phyloP scores from a whole-genome alignment of 2,888 invertebrate genomes.

The Drosophila anomalata region DNA sequence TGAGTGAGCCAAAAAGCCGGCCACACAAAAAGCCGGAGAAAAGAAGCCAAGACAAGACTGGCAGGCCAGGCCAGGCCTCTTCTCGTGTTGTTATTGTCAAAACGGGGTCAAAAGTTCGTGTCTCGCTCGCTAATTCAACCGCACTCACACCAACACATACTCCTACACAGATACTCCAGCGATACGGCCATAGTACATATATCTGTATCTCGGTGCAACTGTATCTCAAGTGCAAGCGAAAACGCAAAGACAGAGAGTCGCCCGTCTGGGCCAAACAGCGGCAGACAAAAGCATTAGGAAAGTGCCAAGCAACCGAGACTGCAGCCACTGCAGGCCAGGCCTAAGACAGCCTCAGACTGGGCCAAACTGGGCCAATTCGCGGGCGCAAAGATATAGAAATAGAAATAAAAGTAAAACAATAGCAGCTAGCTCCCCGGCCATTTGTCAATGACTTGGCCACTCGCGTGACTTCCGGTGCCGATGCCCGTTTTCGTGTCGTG shows the following conservation, averaged over 20 bases:
- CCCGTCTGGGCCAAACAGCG: slow-evolving; percentile 16
- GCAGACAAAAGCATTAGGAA: slow-evolving; percentile 49
- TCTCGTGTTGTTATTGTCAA: slow-evolving; percentile 65
- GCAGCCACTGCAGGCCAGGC: slow-evolving; percentile 31
- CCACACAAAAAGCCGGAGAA: slow-evolving; percentile 25
- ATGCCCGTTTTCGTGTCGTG: slow-evolving; percentile 6
- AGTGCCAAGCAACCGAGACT: slow-evolving; percentile 42
- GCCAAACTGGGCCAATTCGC: slow-evolving; percentile 75
- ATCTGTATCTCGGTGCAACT: slow-evolving; percentile 8
- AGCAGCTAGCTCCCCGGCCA: slow-evolving; percentile 45
- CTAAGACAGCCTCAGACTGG: slow-evolving; percentile 40
- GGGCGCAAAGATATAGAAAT: slow-evolving; percentile 36
- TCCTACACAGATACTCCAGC: slow-evolving; percentile 6
- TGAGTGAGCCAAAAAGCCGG: slow-evolving; percentile 24
- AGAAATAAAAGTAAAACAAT: slow-evolving; percentile 41
- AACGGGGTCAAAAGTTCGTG: slow-evolving; percentile 83
- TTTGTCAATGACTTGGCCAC: slow-evolving; percentile 73
- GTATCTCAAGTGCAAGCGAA: slow-evolving; percentile 65
- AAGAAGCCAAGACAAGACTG: slow-evolving; percentile 10
- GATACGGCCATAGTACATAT: not conserved
- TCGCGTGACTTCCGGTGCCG: slow-evolving; percentile 62
- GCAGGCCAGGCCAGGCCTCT: slow-evolving; percentile 30
- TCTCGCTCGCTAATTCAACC: slow-evolving; percentile 51
- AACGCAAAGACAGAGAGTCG: slow-evolving; percentile 30
- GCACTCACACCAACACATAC: slow-evolving; percentile 23